phyloP scores from a whole-genome alignment of 2,888 invertebrate genomes.

The Brachyptera risi region DNA sequence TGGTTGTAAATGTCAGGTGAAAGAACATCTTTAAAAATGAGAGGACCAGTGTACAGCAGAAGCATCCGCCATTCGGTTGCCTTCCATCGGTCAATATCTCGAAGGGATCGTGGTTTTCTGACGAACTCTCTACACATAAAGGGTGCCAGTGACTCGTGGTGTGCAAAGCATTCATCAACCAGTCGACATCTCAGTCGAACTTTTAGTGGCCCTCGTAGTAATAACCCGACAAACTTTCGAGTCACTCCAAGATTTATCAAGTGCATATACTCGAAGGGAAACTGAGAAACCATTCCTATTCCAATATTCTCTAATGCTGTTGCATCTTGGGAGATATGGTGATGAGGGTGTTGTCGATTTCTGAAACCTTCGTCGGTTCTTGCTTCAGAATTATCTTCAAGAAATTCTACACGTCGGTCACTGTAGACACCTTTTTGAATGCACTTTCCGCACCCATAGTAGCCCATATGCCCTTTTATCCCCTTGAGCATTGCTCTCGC shows the following conservation, averaged over 20 bases:
- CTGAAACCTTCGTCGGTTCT: conserved; percentile 30
- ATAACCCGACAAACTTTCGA: conserved; percentile 25
- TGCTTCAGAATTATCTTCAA: conserved; percentile 11
- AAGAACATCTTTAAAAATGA: conserved; percentile 32
- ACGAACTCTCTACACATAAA: too few relatives aligned
- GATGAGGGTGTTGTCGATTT: conserved; percentile 16
- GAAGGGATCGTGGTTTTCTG: conserved; percentile 36
- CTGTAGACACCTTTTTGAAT: conserved; percentile 14
- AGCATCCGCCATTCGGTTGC: too few relatives aligned
- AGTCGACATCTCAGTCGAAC: too few relatives aligned
- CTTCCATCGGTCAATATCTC: conserved; percentile 37
- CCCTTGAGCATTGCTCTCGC: conserved; percentile 27
- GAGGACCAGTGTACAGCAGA: conserved; percentile 37
- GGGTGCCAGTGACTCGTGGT: too few relatives aligned
- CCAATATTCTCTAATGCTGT: conserved; percentile 25
- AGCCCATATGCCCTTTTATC: conserved; percentile 26
- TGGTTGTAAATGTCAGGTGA: conserved; percentile 31
- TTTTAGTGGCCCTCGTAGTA: too few relatives aligned
- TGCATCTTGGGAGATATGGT: conserved; percentile 14
- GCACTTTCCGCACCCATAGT: conserved; percentile 27
- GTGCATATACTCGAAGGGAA: conserved; percentile 32
- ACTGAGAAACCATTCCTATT: conserved; percentile 16
- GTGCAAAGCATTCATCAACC: too few relatives aligned
- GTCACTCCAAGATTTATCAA: conserved; percentile 28
- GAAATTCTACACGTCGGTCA: conserved; percentile 26